Base-by-base conservation (phyloP, 2,888 invertebrate genomes). In the Clistopyga incitator region DNA sequence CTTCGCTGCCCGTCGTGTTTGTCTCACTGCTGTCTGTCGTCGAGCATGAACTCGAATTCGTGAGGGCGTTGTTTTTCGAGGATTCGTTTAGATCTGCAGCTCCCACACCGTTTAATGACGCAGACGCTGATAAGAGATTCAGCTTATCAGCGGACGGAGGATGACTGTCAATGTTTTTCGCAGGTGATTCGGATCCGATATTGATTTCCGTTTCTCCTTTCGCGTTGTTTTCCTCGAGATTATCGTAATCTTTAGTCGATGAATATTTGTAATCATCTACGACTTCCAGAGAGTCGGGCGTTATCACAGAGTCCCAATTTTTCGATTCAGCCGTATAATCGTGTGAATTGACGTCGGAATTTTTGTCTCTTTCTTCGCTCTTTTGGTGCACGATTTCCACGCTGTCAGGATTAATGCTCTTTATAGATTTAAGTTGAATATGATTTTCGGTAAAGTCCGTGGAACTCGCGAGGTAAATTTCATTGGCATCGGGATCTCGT, bases 401-500 rank as follows among this genome's bases (percentile, higher is more conserved):
- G 47, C 84, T 87, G 15, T 93, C 93, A 0, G 92, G 92, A 82
- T 93, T 92, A 0, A 93, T 85, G 2, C 88, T 87, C 56, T 88
- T 90, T 6, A 93, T 89, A 0, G 93, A 92, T 56, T 91, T 92
- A 3, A 93, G 81, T 76, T 92, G 88, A n/a, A 93, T 90, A 10
- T 86, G 87, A 80, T 87, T 89, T 0, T 91, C 92, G 1, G 89
- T 87, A 25, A 86, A 88, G 38, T 92, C 92, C n/a, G 90, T 91
- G 15, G 90, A 90, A 18, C 92, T 90, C 0, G 92, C 92, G 3
- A 93, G 86, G 68, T 93, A 93, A 47, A 92, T 89, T 47, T 93
- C 93, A 45, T 92, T 90, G 13, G 81, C 74, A 11, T 75, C 78
- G 47, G 65, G 78, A 78, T 84, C 78, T 0, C 86, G 87, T 76